These are phyloP conservation scores for Drosophila pachea DNA, from an alignment of 1,140 invertebrate genomes.

Conservation along the genomic window DNA sequence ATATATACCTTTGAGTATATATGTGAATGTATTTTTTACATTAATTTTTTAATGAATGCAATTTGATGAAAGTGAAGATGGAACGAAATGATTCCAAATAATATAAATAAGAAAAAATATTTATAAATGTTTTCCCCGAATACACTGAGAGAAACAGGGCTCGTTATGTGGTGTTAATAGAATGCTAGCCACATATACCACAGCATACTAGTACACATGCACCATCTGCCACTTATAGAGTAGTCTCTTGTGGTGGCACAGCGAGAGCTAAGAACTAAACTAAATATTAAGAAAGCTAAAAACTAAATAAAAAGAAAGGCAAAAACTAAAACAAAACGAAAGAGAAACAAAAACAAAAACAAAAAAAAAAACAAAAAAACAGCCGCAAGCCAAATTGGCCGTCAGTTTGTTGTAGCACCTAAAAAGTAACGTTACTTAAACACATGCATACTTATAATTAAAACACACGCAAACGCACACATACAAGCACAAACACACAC, in stretches of 20 bases:
- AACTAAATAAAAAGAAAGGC: slow-evolving; percentile 7
- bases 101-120: slow-evolving; percentile 34
- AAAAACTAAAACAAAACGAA: slow-evolving; percentile 20
- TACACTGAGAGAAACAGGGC: slow-evolving; percentile 38
- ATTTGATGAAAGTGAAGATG: slow-evolving; percentile 17
- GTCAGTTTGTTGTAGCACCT: slow-evolving; percentile 66
- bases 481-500: slow-evolving; percentile 20
- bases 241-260: slow-evolving; percentile 19
- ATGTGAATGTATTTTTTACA: slow-evolving; percentile 44
- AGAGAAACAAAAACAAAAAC: slow-evolving; percentile 10
- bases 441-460: slow-evolving; percentile 22
- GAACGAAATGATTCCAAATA: slow-evolving; percentile 31
- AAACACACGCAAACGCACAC: slow-evolving; percentile 10
- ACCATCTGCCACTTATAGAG: slow-evolving; percentile 20
- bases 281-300: slow-evolving; percentile 12
- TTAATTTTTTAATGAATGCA: slow-evolving; percentile 55
- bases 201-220: slow-evolving; percentile 23
- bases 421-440: slow-evolving; percentile 65
- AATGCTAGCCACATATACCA: slow-evolving; percentile 35
- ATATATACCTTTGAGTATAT: neutral
- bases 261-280: slow-evolving; percentile 24
- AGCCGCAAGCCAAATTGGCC: slow-evolving; percentile 55
- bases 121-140: slow-evolving; percentile 55
- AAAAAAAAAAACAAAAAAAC: slow-evolving; percentile 19
- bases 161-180: slow-evolving; percentile 58